A percentile compares a stretch with the other conserved stretches of the same genome.
Evolutionary conservation across 1,140 invertebrate species (phyloP).

Genomic region (Papilio xuthus): DNA sequence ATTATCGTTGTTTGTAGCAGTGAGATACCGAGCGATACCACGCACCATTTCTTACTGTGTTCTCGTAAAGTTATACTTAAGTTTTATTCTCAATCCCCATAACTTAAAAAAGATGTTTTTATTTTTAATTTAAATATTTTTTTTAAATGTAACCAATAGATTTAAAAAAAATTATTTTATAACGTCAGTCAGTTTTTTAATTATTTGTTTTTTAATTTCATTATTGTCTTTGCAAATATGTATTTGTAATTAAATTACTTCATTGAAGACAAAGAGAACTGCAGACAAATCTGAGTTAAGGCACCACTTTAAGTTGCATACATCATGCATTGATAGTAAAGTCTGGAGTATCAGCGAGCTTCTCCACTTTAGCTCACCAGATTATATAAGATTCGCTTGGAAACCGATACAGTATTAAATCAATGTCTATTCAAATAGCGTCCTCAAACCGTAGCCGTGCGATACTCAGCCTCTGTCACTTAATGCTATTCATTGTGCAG

Average conservation of each 20-base stretch:
- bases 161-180: too few species aligned
- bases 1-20: background rate
- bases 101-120: too few species aligned
- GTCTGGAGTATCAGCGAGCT: background rate
- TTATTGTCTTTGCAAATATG: too few species aligned
- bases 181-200: too few species aligned
- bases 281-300: background rate
- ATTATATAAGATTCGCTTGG: conserved; percentile 7
- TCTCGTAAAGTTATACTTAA: too few species aligned
- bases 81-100: too few species aligned
- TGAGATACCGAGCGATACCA: background rate
- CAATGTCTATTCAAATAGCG: conserved; percentile 9
- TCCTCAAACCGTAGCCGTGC: conserved; percentile 8
- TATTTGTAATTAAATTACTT: background rate
- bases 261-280: background rate
- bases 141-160: too few species aligned
- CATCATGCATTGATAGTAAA: background rate
- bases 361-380: background rate
- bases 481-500: conserved; percentile 17
- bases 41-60: background rate
- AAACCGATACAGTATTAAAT: conserved; percentile 22
- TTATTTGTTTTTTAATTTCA: too few species aligned
- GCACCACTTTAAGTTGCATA: background rate
- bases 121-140: too few species aligned
- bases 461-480: background rate